phyloP scores from a whole-genome alignment of 2,888 invertebrate genomes.

The Aromia moschata region DNA sequence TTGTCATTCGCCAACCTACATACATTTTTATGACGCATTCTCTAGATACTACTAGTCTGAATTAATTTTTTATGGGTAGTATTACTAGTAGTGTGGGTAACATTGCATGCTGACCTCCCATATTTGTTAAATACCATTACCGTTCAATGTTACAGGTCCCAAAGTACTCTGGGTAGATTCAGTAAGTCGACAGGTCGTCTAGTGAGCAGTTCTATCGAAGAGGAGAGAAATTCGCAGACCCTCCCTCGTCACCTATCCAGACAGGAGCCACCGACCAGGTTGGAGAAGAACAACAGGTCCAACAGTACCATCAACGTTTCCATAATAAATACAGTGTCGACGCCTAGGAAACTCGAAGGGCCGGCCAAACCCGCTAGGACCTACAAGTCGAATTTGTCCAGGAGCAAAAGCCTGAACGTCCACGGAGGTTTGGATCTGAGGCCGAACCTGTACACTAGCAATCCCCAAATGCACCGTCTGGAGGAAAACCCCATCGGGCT shows the following conservation, averaged over 20 bases:
- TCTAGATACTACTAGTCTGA: conserved; percentile 17
- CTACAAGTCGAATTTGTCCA: conserved; percentile 76
- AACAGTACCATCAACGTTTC: conserved; percentile 76
- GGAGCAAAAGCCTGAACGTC: conserved; percentile 88
- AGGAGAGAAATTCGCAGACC: conserved; percentile 74
- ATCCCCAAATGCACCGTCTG: conserved; percentile 77
- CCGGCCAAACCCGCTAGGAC: conserved; percentile 83
- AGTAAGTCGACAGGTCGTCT: conserved; percentile 84
- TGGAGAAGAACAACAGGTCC: conserved; percentile 68
- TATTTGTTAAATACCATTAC: conserved; percentile 43
- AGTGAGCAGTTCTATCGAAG: conserved; percentile 65
- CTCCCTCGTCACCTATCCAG: conserved; percentile 70
- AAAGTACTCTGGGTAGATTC: conserved; percentile 81
- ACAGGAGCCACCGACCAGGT: conserved; percentile 56
- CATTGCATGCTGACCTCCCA: conserved; percentile 12
- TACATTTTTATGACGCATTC: conserved; percentile 15
- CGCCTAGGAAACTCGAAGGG: conserved; percentile 62
- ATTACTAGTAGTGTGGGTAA: conserved; percentile 27
- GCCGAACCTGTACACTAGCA: conserved; percentile 75
- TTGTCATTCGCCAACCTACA: conserved; percentile 23
- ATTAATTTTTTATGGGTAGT: conserved; percentile 28
- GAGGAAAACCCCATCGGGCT: conserved; percentile 77
- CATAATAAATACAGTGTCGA: conserved; percentile 66
- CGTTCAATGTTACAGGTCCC: conserved; percentile 68
- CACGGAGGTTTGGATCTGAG: conserved; percentile 64